A percentile compares a stretch with the other conserved stretches of the same genome.
phyloP scores from a whole-genome alignment of 2,888 invertebrate genomes.

The Nipponacmea schrenckii region DNA sequence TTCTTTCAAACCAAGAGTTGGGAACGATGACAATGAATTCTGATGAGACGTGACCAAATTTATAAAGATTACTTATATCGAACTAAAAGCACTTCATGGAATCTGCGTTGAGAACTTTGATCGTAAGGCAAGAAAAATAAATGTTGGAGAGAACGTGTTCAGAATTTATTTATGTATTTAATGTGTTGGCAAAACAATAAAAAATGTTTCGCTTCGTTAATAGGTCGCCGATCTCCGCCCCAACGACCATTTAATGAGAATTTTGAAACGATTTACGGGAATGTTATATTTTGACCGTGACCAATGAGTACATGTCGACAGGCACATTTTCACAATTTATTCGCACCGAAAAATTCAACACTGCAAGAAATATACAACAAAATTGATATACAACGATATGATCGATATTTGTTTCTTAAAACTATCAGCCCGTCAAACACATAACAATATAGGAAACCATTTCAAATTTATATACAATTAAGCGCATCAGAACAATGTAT shows the following conservation, averaged over 20 bases:
- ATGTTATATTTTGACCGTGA: background rate
- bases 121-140: conserved; percentile 2
- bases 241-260: background rate
- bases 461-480: too few relatives aligned
- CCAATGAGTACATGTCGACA: background rate
- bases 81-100: too few relatives aligned
- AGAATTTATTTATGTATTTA: background rate
- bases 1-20: background rate
- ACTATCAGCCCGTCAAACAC: too few relatives aligned
- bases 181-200: conserved; percentile 6
- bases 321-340: too few relatives aligned
- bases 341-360: too few relatives aligned
- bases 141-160: background rate
- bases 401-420: too few relatives aligned
- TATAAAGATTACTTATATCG: too few relatives aligned
- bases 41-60: background rate
- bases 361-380: too few relatives aligned
- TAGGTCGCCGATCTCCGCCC: background rate
- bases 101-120: background rate
- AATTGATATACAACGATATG: too few relatives aligned
- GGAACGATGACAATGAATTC: background rate
- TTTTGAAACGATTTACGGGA: conserved; percentile 1
- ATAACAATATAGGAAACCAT: too few relatives aligned
- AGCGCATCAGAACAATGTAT: too few relatives aligned
- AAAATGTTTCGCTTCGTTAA: conserved; percentile 7